Conservation (phyloP, 92 coral and sea anemone species). For the Heteractis magnifica region DNA sequence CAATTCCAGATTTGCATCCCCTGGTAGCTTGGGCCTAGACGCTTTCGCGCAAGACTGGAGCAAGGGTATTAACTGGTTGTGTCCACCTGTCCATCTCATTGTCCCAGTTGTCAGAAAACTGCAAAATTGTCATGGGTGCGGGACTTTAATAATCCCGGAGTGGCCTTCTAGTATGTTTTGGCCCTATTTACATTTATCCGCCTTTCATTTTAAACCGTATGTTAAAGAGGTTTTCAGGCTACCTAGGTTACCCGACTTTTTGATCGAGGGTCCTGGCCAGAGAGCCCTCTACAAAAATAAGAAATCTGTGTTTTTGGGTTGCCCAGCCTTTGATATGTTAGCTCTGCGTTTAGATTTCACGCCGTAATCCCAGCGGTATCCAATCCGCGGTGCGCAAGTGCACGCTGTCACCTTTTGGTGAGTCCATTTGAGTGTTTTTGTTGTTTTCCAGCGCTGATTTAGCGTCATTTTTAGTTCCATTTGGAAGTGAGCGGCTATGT, state of each 20-base stretch:
- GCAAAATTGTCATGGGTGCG: constrained; percentile 18
- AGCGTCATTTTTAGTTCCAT: too few relatives aligned
- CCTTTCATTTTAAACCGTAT: not conserved
- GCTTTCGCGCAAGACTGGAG: constrained; percentile 54
- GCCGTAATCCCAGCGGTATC: too few relatives aligned
- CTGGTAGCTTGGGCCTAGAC: constrained; percentile 47
- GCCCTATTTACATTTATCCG: constrained; percentile 1
- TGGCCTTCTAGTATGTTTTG: constrained; percentile 33
- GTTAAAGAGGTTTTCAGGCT: not conserved
- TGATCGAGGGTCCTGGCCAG: too few relatives aligned
- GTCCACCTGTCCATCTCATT: constrained; percentile 59
- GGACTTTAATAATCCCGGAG: constrained; percentile 57
- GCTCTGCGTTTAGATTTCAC: too few relatives aligned
- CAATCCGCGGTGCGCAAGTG: too few relatives aligned
- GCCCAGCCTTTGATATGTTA: not conserved
- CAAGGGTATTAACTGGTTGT: constrained; percentile 55
- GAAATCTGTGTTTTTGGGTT: constrained; percentile 7
- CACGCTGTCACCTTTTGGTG: too few relatives aligned
- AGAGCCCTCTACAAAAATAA: not conserved
- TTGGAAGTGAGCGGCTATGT: too few relatives aligned
- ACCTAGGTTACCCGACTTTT: too few relatives aligned
- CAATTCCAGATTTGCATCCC: constrained; percentile 51
- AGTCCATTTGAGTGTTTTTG: too few relatives aligned
- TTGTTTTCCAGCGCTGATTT: too few relatives aligned
- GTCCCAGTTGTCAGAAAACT: constrained; percentile 32